Evolutionary conservation across 2,113 vertebrate species (phyloP).

Genomic region (human): GRCh38 chr12:6668001-6668500

Average conservation of each 20-base stretch:
- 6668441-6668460: too few relatives aligned
- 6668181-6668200: neutral
- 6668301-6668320: neutral
- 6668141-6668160: constrained; percentile 31
- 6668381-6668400: constrained; percentile 14
- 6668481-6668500: too few relatives aligned
- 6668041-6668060: constrained; percentile 81
- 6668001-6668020: neutral
- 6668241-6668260: neutral
- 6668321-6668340: neutral
- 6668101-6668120: constrained; percentile 98
- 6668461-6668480: too few relatives aligned
- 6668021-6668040: constrained; percentile 78
- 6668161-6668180: neutral
- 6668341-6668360: neutral
- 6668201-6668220: neutral
- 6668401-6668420: neutral
- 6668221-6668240: neutral
- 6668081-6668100: constrained; percentile 99
- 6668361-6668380: neutral
- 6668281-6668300: neutral
- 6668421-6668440: too few relatives aligned
- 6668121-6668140: neutral
- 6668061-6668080: constrained; percentile 87
- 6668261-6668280: neutral